Percentiles rank a stretch among this genome's conserved stretches.
These are phyloP conservation scores for Graptemys geographica DNA, from an alignment of 2,797 vertebrate genomes.

Conservation along the genomic window DNA sequence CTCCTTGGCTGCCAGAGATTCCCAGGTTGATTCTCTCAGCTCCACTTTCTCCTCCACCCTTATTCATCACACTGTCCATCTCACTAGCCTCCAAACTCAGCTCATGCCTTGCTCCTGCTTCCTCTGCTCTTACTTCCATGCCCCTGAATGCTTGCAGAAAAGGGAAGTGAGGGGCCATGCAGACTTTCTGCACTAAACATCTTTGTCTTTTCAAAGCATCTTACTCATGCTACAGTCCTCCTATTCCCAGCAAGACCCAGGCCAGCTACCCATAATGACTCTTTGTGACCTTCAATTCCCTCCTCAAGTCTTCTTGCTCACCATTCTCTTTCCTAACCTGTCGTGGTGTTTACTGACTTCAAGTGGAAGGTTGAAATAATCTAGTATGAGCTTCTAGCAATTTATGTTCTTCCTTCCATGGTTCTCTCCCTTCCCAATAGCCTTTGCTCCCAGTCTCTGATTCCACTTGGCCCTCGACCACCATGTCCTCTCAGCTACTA, in stretches of 20 bases:
- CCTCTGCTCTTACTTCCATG: background rate
- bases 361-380: background rate
- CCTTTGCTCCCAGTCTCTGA: slow-evolving; percentile 8
- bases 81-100: background rate
- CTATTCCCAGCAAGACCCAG: background rate
- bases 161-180: background rate
- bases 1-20: background rate
- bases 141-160: background rate
- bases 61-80: background rate
- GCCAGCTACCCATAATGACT: background rate
- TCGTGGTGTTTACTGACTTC: background rate
- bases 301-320: background rate
- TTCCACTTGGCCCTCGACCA: background rate
- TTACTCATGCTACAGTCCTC: slow-evolving; percentile 21
- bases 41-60: background rate
- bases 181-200: background rate
- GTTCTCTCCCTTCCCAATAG: background rate
- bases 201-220: slow-evolving; percentile 42
- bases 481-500: background rate
- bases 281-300: background rate
- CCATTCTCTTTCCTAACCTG: background rate
- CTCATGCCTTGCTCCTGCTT: background rate
- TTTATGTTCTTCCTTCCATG: background rate
- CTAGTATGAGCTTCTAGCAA: background rate
- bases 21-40: background rate